Evolutionary conservation across 2,888 invertebrate species (phyloP), one percentile per base, ranked within the genome.

Genomic region (Arenicola marina): DNA sequence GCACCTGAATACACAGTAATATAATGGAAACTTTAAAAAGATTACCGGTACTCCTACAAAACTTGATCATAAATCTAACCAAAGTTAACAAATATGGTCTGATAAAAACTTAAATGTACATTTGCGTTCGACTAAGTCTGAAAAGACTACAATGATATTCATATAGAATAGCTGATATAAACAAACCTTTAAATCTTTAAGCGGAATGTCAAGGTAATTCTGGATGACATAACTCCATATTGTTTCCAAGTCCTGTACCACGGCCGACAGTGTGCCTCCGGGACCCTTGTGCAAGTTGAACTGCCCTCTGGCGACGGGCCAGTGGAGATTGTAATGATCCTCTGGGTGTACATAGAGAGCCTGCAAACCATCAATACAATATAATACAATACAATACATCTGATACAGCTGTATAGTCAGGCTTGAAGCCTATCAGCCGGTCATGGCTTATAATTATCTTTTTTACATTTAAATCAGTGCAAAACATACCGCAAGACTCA

Each of bases 141-240:
- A 31, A 4, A 1, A 15, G n/a, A n/a, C n/a, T n/a, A n/a, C n/a
- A n/a, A n/a, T n/a, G n/a, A n/a, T n/a, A n/a, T n/a, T n/a, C n/a
- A n/a, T n/a, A n/a, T n/a, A n/a, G n/a, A n/a, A n/a, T n/a, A 38
- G 11, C 38, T 38, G 18, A 38, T 24, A n/a, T 2, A 56, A 2
- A 33, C 65, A 66, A 71, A 86, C 86, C 79, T 85, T 83, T n/a
- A 86, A 76, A 72, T 85, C 84, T 73, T 85, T 85, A 11, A 87
- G 80, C 1, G 88, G 88, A 76, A 96, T 93, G 69, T 89, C 89
- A 69, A 96, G 87, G 75, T 90, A 89, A 28, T 88, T 87, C 73
- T 90, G 88, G 62, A 96, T 87, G 1, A 91, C 90, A 71, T 90
- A 87, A 56, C 89, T 89, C 95, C 96, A 96, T 75, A 97, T 95